A percentile compares a stretch with the other conserved stretches of the same genome.
Evolutionary conservation across 2,888 invertebrate genomes (phyloP).

Genomic region (Agrotis puta): DNA sequence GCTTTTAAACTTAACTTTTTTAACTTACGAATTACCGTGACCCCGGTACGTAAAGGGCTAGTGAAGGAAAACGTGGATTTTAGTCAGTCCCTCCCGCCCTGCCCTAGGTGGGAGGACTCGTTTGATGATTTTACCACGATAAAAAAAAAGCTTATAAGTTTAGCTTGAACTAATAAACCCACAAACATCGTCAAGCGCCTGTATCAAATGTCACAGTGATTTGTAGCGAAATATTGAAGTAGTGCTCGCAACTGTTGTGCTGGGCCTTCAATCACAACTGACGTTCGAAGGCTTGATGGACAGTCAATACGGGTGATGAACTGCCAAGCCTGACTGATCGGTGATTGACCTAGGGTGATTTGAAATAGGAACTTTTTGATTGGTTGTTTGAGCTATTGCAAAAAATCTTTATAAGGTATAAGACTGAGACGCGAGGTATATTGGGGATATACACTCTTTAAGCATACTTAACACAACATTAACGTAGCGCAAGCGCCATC

Average conservation of each 20-base stretch:
- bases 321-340: neutral
- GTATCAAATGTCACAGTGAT: constrained; percentile 37
- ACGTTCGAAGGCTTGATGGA: constrained; percentile 33
- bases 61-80: no score
- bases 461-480: no score
- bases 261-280: constrained; percentile 43
- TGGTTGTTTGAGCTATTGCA: neutral
- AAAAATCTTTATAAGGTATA: neutral
- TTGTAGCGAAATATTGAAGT: constrained; percentile 44
- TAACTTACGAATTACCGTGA: no score
- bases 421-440: no score
- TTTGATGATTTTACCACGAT: no score
- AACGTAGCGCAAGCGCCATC: no score
- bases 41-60: no score
- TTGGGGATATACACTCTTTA: no score
- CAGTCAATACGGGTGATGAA: constrained; percentile 31
- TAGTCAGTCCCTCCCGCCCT: no score
- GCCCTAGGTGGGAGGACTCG: no score
- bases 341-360: constrained; percentile 16
- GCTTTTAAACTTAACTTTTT: no score
- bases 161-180: neutral
- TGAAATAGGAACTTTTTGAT: constrained; percentile 1
- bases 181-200: constrained; percentile 4
- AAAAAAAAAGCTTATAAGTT: no score
- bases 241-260: constrained; percentile 38